phyloP scores from a whole-genome alignment of 2,797 vertebrate genomes.

The Poecilia picta region DNA sequence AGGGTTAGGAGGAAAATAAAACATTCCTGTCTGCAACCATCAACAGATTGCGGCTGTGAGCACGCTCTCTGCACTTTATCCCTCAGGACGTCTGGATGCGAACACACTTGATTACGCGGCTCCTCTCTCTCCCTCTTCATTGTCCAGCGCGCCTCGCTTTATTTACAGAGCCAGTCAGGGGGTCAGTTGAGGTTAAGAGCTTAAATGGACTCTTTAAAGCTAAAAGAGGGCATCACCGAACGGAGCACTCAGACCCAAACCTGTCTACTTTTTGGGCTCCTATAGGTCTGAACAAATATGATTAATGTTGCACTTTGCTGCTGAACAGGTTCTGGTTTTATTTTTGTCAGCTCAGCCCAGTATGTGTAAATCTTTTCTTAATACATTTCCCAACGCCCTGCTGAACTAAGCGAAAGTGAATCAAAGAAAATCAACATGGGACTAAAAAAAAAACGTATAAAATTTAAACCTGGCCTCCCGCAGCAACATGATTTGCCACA shows the following conservation, averaged over 20 bases:
- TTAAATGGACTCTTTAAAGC: conserved; percentile 2
- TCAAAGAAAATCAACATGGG: background rate
- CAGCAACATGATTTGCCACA: background rate
- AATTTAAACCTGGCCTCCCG: background rate
- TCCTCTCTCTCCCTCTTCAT: background rate
- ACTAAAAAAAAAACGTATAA: background rate
- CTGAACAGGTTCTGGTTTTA: background rate
- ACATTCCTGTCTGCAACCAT: background rate
- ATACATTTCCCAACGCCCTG: background rate
- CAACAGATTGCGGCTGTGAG: background rate
- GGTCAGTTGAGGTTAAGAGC: conserved; percentile 4
- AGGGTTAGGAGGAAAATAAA: background rate
- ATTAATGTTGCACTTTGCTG: background rate
- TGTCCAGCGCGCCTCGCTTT: background rate
- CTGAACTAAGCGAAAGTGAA: background rate
- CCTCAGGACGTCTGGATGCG: conserved; percentile 8
- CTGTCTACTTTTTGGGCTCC: background rate
- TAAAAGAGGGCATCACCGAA: background rate
- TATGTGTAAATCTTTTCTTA: background rate
- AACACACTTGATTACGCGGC: background rate
- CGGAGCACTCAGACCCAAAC: background rate
- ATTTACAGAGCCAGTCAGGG: background rate
- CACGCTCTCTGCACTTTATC: background rate
- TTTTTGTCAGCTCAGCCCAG: background rate
- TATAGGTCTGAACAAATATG: background rate